Percentiles rank a stretch among this genome's conserved stretches.
These are phyloP conservation scores for Cygnus olor DNA, from an alignment of 2,797 vertebrate genomes.

Conservation along the genomic window DNA sequence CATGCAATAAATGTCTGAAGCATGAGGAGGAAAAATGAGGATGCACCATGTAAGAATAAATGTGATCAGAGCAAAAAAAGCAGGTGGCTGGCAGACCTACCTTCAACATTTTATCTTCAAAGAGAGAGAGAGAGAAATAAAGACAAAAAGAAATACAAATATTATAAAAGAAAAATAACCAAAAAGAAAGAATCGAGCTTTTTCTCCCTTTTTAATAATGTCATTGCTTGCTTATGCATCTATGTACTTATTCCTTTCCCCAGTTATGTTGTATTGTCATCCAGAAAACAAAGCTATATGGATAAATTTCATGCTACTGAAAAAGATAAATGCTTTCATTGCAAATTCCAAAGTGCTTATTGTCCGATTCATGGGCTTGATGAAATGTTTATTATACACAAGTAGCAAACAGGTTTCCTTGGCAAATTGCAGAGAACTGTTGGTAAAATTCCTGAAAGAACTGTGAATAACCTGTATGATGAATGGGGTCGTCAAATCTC, in stretches of 20 bases:
- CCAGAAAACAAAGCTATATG: slow-evolving; percentile 15
- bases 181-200: not conserved
- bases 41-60: not conserved
- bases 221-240: not conserved
- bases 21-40: slow-evolving; percentile 7
- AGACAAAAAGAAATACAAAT: not conserved
- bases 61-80: not conserved
- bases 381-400: not conserved
- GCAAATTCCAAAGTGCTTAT: not conserved
- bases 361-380: not conserved
- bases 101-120: not conserved
- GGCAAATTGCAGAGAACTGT: not conserved
- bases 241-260: not conserved
- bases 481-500: slow-evolving; percentile 45
- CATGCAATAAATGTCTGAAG: not conserved
- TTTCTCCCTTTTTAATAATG: not conserved
- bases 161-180: not conserved
- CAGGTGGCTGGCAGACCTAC: not conserved
- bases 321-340: not conserved
- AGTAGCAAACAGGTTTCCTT: not conserved
- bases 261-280: not conserved
- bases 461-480: slow-evolving; percentile 41
- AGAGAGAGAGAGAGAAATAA: not conserved
- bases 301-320: not conserved
- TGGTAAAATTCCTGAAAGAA: slow-evolving; percentile 25